phyloP scores from a whole-genome alignment of 1,140 invertebrate species.

The honey bee (Apis mellifera) region Amel_HAv3.1 CM009939.2:7775501-7776000 shows the following conservation, averaged over 20 bases:
- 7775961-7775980: conserved; percentile 2
- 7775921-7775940: conserved; percentile 27
- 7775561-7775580: conserved; percentile 8
- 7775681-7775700: conserved; percentile 5
- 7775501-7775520: neutral
- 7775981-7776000: conserved; percentile 1
- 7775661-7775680: neutral
- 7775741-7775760: neutral
- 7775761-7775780: neutral
- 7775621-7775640: neutral
- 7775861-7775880: conserved; percentile 4
- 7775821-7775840: conserved; percentile 25
- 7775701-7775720: neutral
- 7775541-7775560: neutral
- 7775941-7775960: conserved; percentile 14
- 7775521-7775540: neutral
- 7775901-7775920: neutral
- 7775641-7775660: neutral
- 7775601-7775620: neutral
- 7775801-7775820: neutral
- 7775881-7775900: conserved; percentile 21
- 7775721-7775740: neutral
- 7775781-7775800: neutral
- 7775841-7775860: conserved; percentile 7
- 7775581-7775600: neutral